Percentiles rank a stretch among this genome's conserved stretches.
Evolutionary conservation across 2,797 vertebrate species (phyloP).

Genomic region (Liparis tanakae): DNA sequence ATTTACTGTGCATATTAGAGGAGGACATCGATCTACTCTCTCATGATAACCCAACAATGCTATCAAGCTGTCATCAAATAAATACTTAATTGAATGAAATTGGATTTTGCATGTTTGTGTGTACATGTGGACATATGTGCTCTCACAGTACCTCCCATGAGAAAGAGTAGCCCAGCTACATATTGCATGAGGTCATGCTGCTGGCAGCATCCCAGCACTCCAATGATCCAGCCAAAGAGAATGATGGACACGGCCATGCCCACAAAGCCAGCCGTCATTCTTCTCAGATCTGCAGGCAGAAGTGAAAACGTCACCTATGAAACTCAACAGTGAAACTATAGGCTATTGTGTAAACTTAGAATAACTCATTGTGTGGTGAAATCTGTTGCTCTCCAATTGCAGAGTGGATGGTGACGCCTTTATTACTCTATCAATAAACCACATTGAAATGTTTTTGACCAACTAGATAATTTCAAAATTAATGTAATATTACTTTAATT

Average conservation of each 20-base stretch:
- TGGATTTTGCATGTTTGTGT: slow-evolving; percentile 47
- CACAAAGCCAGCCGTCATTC: slow-evolving; percentile 95
- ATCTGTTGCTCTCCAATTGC: background rate
- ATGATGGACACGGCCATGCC: slow-evolving; percentile 97
- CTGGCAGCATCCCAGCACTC: slow-evolving; percentile 94
- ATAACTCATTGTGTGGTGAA: background rate
- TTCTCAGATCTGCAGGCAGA: slow-evolving; percentile 86
- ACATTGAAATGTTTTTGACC: background rate
- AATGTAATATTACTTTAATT: background rate
- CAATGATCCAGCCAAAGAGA: slow-evolving; percentile 94
- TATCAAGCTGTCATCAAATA: slow-evolving; percentile 42
- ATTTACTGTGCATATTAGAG: slow-evolving; percentile 27
- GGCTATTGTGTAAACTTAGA: background rate
- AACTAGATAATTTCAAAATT: background rate
- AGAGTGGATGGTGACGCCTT: background rate
- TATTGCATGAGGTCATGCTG: slow-evolving; percentile 98
- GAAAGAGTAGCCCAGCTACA: slow-evolving; percentile 95
- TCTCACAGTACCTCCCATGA: slow-evolving; percentile 93
- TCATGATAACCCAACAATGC: slow-evolving; percentile 24
- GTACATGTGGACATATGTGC: slow-evolving; percentile 45
- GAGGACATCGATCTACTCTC: slow-evolving; percentile 32
- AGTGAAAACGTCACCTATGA: background rate
- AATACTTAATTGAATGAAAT: slow-evolving; percentile 46
- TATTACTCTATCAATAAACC: background rate
- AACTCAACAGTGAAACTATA: background rate